phyloP scores from a whole-genome alignment of 2,113 vertebrate genomes.

The Lepus timidus region DNA sequence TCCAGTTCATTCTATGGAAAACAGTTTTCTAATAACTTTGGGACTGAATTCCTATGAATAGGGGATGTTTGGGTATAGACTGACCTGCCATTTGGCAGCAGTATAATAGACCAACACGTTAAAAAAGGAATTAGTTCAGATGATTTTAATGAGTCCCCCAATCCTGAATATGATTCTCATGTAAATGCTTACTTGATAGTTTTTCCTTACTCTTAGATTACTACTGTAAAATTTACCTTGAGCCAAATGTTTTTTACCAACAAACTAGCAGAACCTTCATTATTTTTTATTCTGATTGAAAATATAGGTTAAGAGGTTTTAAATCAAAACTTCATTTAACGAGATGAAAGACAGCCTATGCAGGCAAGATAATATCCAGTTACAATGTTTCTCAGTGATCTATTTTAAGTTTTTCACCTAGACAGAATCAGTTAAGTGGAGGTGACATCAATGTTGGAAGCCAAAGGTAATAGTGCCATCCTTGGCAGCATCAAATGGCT shows the following conservation, averaged over 20 bases:
- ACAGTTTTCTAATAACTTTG: neutral
- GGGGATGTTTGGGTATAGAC: neutral
- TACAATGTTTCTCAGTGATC: neutral
- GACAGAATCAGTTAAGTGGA: neutral
- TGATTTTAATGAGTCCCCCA: neutral
- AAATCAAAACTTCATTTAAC: constrained; percentile 19
- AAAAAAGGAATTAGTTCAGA: neutral
- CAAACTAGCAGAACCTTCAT: neutral
- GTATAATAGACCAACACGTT: neutral
- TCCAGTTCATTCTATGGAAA: neutral
- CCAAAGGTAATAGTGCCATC: neutral
- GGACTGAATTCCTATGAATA: neutral
- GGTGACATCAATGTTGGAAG: neutral
- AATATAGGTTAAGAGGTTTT: neutral
- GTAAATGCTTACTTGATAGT: neutral
- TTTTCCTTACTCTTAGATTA: constrained; percentile 38
- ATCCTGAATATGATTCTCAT: neutral
- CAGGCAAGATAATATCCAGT: neutral
- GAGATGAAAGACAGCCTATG: neutral
- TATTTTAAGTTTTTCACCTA: constrained; percentile 27
- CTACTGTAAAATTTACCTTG: neutral
- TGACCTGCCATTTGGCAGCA: neutral
- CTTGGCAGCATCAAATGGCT: neutral
- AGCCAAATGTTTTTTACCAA: neutral
- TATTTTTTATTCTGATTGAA: constrained; percentile 41